Conservation (phyloP, 2,888 invertebrate genomes). For the Meloe dianella region DNA sequence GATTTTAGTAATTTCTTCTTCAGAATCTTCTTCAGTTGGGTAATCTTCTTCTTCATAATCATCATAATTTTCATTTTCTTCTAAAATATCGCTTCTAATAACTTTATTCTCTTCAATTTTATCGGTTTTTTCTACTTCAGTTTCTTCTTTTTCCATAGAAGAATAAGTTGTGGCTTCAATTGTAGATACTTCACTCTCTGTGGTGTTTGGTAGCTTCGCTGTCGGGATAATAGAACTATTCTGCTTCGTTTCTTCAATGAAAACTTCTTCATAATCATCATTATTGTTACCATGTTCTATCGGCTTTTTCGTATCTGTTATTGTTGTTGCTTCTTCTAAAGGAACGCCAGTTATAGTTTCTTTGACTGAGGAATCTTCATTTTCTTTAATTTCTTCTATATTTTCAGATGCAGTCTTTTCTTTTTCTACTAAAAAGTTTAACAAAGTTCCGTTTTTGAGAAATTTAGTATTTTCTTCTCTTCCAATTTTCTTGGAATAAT, state of each 20-base stretch:
- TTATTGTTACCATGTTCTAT: background rate
- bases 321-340: background rate
- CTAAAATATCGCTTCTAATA: constrained; percentile 14
- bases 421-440: too few species aligned
- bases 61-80: constrained; percentile 26
- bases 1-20: background rate
- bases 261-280: background rate
- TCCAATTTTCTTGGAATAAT: too few species aligned
- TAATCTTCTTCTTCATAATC: constrained; percentile 19
- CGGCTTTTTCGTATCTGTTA: background rate
- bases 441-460: too few species aligned
- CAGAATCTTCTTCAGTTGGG: background rate
- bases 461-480: too few species aligned
- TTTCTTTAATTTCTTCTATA: too few species aligned
- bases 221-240: background rate
- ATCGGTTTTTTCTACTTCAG: background rate
- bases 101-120: constrained; percentile 16
- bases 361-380: too few species aligned
- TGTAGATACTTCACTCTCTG: background rate
- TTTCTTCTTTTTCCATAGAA: background rate
- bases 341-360: too few species aligned
- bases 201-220: background rate
- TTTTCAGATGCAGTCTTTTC: too few species aligned
- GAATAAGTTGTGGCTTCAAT: background rate
- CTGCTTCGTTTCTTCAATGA: too few species aligned